Conservation (phyloP, 1,140 invertebrate species). For the Calosoma granatense region DNA sequence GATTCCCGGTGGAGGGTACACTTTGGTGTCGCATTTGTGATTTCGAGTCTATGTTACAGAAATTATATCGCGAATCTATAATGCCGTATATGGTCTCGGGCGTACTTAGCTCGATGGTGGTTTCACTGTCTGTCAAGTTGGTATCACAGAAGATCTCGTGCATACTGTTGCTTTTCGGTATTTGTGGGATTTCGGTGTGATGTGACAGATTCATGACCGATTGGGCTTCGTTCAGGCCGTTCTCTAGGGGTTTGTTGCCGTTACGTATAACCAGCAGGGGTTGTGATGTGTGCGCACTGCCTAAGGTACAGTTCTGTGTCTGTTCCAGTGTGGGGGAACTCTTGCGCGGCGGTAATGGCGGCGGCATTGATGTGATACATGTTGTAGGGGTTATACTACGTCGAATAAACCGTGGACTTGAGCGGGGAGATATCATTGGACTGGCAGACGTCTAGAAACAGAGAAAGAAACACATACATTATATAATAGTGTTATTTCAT, state of each 20-base stretch:
- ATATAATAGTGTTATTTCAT: no score
- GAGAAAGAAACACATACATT: constrained; percentile 11
- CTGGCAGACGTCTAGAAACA: constrained; percentile 33
- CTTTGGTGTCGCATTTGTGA: constrained; percentile 27
- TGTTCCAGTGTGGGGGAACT: constrained; percentile 30
- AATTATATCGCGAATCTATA: constrained; percentile 42
- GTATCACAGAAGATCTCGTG: constrained; percentile 22
- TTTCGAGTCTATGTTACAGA: constrained; percentile 24
- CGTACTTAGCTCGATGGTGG: constrained; percentile 35
- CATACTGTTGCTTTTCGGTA: constrained; percentile 30
- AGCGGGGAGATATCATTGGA: constrained; percentile 46
- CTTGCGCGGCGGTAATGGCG: constrained; percentile 29
- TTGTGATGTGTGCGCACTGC: constrained; percentile 7
- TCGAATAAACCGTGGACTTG: constrained; percentile 37
- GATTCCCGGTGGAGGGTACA: constrained; percentile 25
- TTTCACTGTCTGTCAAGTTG: constrained; percentile 15
- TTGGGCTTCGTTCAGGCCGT: constrained; percentile 25
- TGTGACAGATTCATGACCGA: constrained; percentile 25
- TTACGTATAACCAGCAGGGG: not conserved
- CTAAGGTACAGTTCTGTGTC: constrained; percentile 13
- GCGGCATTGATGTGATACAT: constrained; percentile 21
- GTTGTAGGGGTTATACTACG: constrained; percentile 30
- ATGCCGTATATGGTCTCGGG: constrained; percentile 56
- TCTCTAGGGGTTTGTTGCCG: not conserved
- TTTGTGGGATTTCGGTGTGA: constrained; percentile 22